A percentile compares a stretch with the other conserved stretches of the same genome.
Evolutionary conservation across 2,113 vertebrate genomes (phyloP).

Genomic region (Cervus canadensis): DNA sequence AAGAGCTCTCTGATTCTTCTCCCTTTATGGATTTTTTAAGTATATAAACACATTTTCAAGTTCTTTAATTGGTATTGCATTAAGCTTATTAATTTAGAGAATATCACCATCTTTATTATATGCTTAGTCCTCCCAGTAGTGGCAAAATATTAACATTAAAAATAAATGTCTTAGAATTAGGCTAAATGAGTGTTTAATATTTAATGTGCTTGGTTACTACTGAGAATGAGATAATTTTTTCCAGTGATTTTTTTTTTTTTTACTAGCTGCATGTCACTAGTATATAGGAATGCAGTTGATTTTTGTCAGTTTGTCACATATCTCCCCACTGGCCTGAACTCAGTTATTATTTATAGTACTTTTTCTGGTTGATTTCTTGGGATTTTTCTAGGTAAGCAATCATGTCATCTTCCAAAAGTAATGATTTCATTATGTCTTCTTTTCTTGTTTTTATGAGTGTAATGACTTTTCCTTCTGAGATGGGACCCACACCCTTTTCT

Average conservation of each 20-base stretch:
- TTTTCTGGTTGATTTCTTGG: background rate
- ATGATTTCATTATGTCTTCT: background rate
- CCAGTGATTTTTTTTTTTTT: background rate
- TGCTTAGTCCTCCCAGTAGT: background rate
- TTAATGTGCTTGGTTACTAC: constrained; percentile 23
- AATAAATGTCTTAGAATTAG: constrained; percentile 7
- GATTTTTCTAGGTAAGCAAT: constrained; percentile 19
- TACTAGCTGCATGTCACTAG: background rate
- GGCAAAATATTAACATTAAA: constrained; percentile 44
- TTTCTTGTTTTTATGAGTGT: background rate
- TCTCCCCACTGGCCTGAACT: background rate
- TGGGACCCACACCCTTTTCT: background rate
- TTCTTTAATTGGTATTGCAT: constrained; percentile 2
- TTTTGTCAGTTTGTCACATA: background rate
- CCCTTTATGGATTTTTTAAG: background rate
- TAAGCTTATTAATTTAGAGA: background rate
- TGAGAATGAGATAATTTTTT: background rate
- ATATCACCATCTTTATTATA: background rate
- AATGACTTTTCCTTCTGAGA: background rate
- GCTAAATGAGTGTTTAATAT: constrained; percentile 32
- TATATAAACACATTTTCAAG: background rate
- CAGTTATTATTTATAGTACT: background rate
- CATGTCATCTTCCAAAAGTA: background rate
- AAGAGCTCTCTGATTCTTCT: background rate
- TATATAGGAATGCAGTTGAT: background rate